phyloP scores from a whole-genome alignment of 92 coral and sea anemone genomes.

The Paragorgia papillata region DNA sequence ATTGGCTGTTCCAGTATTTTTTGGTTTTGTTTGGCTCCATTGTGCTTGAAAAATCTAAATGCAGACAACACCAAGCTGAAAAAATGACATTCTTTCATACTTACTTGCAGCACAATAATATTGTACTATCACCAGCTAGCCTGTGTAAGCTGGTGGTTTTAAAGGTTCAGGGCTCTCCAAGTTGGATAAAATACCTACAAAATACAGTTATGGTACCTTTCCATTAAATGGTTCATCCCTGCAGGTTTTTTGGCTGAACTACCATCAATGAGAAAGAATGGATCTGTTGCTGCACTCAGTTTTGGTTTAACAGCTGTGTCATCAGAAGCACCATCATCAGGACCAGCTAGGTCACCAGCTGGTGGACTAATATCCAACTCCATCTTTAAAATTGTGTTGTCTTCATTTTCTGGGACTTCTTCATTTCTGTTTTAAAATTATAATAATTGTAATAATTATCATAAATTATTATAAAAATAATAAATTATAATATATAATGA shows the following conservation, averaged over 20 bases:
- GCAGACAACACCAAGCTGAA: background rate
- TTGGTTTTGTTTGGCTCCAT: conserved; percentile 25
- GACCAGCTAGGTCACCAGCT: conserved; percentile 13
- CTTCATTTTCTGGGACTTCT: background rate
- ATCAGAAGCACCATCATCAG: conserved; percentile 7
- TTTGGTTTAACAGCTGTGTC: conserved; percentile 64
- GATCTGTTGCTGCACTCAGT: conserved; percentile 71
- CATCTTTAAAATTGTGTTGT: background rate
- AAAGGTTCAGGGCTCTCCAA: too few species aligned
- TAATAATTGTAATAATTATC: too few species aligned
- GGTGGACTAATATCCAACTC: background rate
- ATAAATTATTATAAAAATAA: too few species aligned
- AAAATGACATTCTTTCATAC: too few species aligned
- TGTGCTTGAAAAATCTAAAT: conserved; percentile 72
- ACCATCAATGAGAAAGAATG: conserved; percentile 67
- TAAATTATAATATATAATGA: too few species aligned
- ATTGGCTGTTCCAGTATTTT: background rate
- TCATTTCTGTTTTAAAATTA: background rate
- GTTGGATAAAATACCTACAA: too few species aligned
- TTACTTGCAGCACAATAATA: too few species aligned
- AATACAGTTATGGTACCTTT: conserved; percentile 77
- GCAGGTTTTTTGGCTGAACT: conserved; percentile 58
- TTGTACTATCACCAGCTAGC: too few species aligned
- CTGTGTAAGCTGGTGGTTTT: too few species aligned
- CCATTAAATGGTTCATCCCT: conserved; percentile 78